Evolutionary conservation across 2,888 invertebrate species (phyloP).

Genomic region (Macropis europaea): DNA sequence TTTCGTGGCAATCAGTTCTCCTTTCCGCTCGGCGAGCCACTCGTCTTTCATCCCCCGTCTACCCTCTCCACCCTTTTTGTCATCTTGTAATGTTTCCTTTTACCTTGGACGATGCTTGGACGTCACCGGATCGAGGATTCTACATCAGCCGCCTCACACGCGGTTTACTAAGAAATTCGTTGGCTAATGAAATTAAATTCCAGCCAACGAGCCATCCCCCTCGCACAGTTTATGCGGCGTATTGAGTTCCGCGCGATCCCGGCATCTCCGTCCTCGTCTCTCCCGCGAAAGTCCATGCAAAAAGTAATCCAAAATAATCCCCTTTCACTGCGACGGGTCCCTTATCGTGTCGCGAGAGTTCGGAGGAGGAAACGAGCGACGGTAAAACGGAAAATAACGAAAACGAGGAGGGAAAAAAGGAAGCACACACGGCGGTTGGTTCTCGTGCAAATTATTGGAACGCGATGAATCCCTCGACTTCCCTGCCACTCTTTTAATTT

Average conservation of each 20-base stretch:
- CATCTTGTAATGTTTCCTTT: constrained; percentile 13
- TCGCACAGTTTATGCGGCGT: constrained; percentile 58
- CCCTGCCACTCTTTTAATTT: constrained; percentile 69
- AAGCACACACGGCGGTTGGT: constrained; percentile 48
- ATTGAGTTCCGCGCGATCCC: constrained; percentile 62
- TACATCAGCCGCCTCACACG: constrained; percentile 59
- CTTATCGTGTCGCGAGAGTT: constrained; percentile 49
- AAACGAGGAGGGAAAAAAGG: constrained; percentile 23
- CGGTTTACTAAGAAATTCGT: constrained; percentile 69
- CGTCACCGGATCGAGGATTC: constrained; percentile 38
- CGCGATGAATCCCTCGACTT: constrained; percentile 63
- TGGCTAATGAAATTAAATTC: constrained; percentile 71
- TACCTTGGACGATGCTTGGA: constrained; percentile 21
- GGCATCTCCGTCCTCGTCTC: neutral
- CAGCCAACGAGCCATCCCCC: constrained; percentile 37
- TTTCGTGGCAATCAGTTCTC: too few species aligned
- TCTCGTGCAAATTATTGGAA: constrained; percentile 70
- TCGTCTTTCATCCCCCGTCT: neutral
- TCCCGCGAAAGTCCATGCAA: constrained; percentile 45
- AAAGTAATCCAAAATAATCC: constrained; percentile 70
- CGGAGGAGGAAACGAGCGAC: constrained; percentile 43
- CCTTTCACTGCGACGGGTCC: constrained; percentile 43
- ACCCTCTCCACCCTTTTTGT: neutral
- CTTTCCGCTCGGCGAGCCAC: neutral
- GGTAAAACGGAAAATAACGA: constrained; percentile 35